A percentile compares a stretch with the other conserved stretches of the same genome.
phyloP scores from a whole-genome alignment of 2,888 invertebrate species.

The Callimorpha dominula region DNA sequence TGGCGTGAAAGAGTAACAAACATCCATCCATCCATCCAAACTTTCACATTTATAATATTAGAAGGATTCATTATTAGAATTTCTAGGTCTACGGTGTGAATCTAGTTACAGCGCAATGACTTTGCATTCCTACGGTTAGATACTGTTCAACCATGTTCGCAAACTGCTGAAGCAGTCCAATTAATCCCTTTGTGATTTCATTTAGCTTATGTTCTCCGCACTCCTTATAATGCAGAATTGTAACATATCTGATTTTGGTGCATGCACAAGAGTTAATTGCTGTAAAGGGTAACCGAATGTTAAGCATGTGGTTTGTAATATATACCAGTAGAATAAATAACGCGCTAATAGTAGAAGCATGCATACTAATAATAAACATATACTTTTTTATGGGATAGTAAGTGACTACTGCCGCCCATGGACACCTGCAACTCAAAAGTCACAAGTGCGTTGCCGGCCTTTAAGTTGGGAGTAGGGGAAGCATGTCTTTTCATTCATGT shows the following conservation, averaged over 20 bases:
- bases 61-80: background rate
- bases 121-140: constrained; percentile 23
- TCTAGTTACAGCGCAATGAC: background rate
- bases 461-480: no score
- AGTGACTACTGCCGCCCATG: no score
- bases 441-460: no score
- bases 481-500: no score
- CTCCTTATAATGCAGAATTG: constrained; percentile 14
- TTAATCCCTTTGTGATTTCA: constrained; percentile 63
- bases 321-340: background rate
- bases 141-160: constrained; percentile 59
- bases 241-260: constrained; percentile 1
- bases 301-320: background rate
- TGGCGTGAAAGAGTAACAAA: no score
- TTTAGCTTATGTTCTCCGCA: constrained; percentile 40
- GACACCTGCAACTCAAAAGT: no score
- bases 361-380: no score
- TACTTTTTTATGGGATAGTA: no score
- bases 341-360: background rate
- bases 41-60: no score
- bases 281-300: background rate
- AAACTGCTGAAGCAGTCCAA: constrained; percentile 57
- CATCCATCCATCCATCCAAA: no score
- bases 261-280: constrained; percentile 2
- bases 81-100: background rate